phyloP scores from a whole-genome alignment of 2,113 vertebrate genomes.

The Orientallactaga bullata region DNA sequence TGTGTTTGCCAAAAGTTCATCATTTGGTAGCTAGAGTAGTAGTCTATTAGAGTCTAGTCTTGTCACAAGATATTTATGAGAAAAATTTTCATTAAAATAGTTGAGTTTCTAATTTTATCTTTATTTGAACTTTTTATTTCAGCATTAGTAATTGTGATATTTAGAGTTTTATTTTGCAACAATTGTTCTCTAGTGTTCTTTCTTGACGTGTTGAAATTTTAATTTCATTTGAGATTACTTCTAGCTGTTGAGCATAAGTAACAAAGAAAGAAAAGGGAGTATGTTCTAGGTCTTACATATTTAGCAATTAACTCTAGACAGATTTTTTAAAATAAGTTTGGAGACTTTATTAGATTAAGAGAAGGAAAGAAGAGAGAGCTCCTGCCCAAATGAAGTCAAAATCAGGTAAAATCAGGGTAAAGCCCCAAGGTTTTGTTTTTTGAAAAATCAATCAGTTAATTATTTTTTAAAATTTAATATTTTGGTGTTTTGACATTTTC shows the following conservation, averaged over 20 bases:
- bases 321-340: neutral
- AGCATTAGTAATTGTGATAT: constrained; percentile 7
- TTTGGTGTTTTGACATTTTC: too few relatives aligned
- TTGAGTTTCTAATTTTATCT: constrained; percentile 26
- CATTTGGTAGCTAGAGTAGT: neutral
- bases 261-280: neutral
- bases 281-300: neutral
- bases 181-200: constrained; percentile 34
- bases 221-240: constrained; percentile 53
- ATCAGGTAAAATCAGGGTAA: too few relatives aligned
- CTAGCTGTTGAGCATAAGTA: constrained; percentile 34
- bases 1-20: constrained; percentile 17
- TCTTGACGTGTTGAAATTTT: constrained; percentile 29
- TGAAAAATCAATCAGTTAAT: too few relatives aligned
- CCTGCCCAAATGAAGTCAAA: too few relatives aligned
- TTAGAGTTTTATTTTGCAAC: constrained; percentile 41
- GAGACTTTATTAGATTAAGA: neutral
- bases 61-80: neutral
- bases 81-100: constrained; percentile 43
- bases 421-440: too few relatives aligned
- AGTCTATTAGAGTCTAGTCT: neutral
- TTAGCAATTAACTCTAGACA: constrained; percentile 19
- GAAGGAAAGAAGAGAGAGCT: too few relatives aligned
- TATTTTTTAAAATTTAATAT: too few relatives aligned
- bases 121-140: constrained; percentile 39